Conservation (phyloP, 2,888 invertebrate genomes). For the Drosophila monieri region DNA sequence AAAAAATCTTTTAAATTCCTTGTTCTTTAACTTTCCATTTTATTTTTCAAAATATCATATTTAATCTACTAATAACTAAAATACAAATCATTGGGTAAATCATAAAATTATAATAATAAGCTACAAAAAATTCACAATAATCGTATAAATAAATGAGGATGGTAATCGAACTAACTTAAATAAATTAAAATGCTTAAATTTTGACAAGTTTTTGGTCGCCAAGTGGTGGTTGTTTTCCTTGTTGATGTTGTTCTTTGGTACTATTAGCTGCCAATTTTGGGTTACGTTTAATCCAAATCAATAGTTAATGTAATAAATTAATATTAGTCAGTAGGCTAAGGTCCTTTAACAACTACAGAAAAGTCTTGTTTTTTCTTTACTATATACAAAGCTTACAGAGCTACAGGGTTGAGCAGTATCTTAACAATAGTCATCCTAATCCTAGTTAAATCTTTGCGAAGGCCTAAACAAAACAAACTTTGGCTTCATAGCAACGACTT, state of each 20-base stretch:
- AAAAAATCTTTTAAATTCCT: not conserved
- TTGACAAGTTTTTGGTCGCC: slow-evolving; percentile 44
- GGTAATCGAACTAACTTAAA: slow-evolving; percentile 12
- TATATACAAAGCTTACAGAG: slow-evolving; percentile 36
- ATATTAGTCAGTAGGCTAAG: slow-evolving; percentile 30
- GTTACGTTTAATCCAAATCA: slow-evolving; percentile 57
- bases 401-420: slow-evolving; percentile 53
- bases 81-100: slow-evolving; percentile 24
- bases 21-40: slow-evolving; percentile 62
- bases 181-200: slow-evolving; percentile 51
- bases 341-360: slow-evolving; percentile 29
- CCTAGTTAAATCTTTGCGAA: slow-evolving; percentile 46
- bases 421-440: slow-evolving; percentile 48
- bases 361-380: slow-evolving; percentile 47
- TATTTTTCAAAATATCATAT: slow-evolving; percentile 62
- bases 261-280: slow-evolving; percentile 78
- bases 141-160: slow-evolving; percentile 32
- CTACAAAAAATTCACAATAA: slow-evolving; percentile 26
- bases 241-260: slow-evolving; percentile 74
- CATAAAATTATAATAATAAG: slow-evolving; percentile 26
- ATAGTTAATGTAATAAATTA: slow-evolving; percentile 43
- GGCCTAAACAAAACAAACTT: slow-evolving; percentile 75
- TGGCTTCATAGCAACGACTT: slow-evolving; percentile 82
- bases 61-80: slow-evolving; percentile 42
- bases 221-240: slow-evolving; percentile 45